Evolutionary conservation across 2,888 invertebrate species (phyloP).

Genomic region (Trissonchulus latispiculum): DNA sequence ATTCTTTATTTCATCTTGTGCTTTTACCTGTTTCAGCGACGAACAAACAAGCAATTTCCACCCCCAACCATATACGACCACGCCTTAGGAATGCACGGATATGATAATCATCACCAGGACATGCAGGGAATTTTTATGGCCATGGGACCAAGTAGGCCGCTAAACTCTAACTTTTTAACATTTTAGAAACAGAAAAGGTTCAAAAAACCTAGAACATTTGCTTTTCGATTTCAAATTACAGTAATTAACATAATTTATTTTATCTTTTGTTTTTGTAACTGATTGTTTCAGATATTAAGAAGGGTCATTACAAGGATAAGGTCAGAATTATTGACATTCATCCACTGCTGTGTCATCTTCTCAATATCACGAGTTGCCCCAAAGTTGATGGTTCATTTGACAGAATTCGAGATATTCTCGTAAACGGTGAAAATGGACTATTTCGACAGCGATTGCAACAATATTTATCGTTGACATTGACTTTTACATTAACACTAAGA

Average conservation of each 20-base stretch:
- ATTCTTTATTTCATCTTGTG: no score
- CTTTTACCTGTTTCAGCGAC: no score
- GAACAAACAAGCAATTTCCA: slow-evolving; percentile 8
- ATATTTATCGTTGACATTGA: no score
- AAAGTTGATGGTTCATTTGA: background rate
- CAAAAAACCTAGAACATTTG: no score
- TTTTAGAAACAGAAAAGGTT: no score
- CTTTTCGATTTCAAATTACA: no score
- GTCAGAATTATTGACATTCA: slow-evolving; percentile 5
- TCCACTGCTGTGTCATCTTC: slow-evolving; percentile 8
- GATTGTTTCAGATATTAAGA: slow-evolving; percentile 3
- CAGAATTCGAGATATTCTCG: background rate
- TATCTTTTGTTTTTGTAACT: no score
- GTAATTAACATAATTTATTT: no score
- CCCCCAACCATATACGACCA: slow-evolving; percentile 6
- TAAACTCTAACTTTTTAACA: no score
- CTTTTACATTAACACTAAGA: no score
- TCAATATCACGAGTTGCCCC: slow-evolving; percentile 4
- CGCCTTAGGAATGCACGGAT: slow-evolving; percentile 6
- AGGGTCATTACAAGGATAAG: background rate
- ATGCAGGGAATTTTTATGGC: slow-evolving; percentile 11
- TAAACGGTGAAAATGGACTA: no score
- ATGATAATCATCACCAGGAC: background rate
- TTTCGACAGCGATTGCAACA: no score
- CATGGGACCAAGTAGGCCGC: background rate